Conservation (phyloP, 92 coral and sea anemone species). For the Hydrozoanthus gracilis region DNA sequence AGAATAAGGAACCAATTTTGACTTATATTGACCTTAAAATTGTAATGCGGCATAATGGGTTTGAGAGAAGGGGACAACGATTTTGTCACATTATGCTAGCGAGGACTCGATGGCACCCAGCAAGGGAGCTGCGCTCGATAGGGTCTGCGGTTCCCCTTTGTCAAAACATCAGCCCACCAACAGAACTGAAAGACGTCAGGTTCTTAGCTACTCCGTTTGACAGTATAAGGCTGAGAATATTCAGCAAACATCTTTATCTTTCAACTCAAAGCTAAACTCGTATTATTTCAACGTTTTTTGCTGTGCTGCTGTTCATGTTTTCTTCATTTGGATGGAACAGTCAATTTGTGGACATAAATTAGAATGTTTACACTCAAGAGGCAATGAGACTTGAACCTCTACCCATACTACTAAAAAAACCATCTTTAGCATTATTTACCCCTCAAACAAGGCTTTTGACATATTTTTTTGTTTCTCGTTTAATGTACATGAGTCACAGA, state of each 20-base stretch:
- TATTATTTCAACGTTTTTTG: neutral
- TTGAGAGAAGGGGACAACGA: slow-evolving; percentile 10
- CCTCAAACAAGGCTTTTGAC: neutral
- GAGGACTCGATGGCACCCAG: slow-evolving; percentile 26
- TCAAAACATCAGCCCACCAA: slow-evolving; percentile 41
- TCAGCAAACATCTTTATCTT: neutral
- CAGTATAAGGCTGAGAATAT: neutral
- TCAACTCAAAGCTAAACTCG: neutral
- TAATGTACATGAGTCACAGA: neutral
- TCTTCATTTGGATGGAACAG: slow-evolving; percentile 12
- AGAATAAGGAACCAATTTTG: slow-evolving; percentile 37
- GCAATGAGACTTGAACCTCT: neutral
- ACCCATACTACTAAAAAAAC: too few species aligned
- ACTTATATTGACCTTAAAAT: slow-evolving; percentile 55
- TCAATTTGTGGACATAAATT: neutral
- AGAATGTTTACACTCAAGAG: slow-evolving; percentile 2
- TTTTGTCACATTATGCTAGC: slow-evolving; percentile 38
- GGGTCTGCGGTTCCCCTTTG: slow-evolving; percentile 32
- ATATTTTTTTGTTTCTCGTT: neutral
- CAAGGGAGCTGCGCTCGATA: slow-evolving; percentile 2
- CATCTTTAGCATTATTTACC: too few species aligned
- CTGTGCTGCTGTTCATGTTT: neutral
- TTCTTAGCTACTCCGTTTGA: neutral
- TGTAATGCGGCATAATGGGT: slow-evolving; percentile 53
- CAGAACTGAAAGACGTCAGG: slow-evolving; percentile 11